Conservation (phyloP, 2,888 invertebrate species). For the Entomobrya proxima region DNA sequence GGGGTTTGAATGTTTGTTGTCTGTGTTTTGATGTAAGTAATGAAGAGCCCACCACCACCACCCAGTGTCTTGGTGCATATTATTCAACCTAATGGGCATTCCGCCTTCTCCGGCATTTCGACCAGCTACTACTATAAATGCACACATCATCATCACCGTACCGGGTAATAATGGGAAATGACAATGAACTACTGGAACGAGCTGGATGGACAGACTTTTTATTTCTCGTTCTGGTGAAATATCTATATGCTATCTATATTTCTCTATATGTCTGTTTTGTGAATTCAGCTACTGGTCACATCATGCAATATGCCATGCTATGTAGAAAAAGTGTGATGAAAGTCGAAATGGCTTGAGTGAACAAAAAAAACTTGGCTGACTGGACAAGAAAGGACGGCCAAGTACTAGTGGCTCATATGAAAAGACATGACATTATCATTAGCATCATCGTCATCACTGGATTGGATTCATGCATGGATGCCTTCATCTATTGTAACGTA, state of each 20-base stretch:
- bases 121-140: background rate
- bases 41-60: background rate
- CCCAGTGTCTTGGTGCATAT: too few relatives aligned
- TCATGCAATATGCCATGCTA: slow-evolving; percentile 15
- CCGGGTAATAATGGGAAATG: slow-evolving; percentile 11
- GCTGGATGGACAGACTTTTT: background rate
- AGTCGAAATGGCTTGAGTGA: slow-evolving; percentile 6
- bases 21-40: background rate
- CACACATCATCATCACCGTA: background rate
- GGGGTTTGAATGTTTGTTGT: background rate
- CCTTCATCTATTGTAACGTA: slow-evolving; percentile 7
- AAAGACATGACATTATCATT: slow-evolving; percentile 40
- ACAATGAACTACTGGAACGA: slow-evolving; percentile 12
- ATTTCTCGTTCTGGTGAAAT: too few relatives aligned
- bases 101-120: too few relatives aligned
- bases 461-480: slow-evolving; percentile 19
- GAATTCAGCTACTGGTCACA: background rate
- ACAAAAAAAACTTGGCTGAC: background rate
- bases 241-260: too few relatives aligned
- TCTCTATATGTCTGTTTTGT: background rate
- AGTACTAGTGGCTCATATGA: background rate
- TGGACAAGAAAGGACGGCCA: background rate
- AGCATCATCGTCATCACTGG: slow-evolving; percentile 17
- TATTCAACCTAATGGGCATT: too few relatives aligned
- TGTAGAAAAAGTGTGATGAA: background rate